Evolutionary conservation across 2,888 invertebrate genomes (phyloP), one percentile per base, ranked within the genome.

Genomic region (Morpho achilles): DNA sequence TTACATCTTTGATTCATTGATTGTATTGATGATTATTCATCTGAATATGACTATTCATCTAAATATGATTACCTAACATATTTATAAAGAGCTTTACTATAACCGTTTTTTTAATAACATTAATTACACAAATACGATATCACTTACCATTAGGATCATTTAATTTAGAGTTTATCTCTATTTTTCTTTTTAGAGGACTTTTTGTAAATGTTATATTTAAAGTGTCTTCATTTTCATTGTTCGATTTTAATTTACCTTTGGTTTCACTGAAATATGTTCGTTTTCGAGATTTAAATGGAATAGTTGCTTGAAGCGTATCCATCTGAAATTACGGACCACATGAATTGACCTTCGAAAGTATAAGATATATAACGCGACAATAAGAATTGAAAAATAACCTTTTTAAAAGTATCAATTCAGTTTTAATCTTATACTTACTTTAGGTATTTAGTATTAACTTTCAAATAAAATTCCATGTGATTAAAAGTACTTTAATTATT

Each of bases 271-370:
- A 59, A 62, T 74, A 71, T 5, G 82, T 76, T 62, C 82, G 91
- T 67, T 92, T 92, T 8, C 91, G 82, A 39, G 85, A 75, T 65
- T 80, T 86, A 65, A 92, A 93, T 7, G 89, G 82, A 60, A 92
- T 87, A 2, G 80, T 83, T 43, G 83, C 79, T 73, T 92, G 92
- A 10, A 86, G 68, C 40, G 82, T 74, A 55, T 89, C 79, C 90
- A 90, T 91, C 84, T 87, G 74, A 67, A 59, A 64, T 49, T 45
- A 32, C 32, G 32, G 5, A 32, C 32, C 32, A 32, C 3, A 5
- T 5, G 3, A 32, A 32, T 32, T 32, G 32, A 32, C 5, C 32
- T 32, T 32, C 3, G 32, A 2, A 32, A 5, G 1, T 16, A 16
- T 16, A 16, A 16, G 16, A 16, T 16, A 16, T 16, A 16, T 16